These are phyloP conservation scores for Xylocopa sonorina DNA, from an alignment of 1,140 invertebrate species.

Conservation along the genomic window DNA sequence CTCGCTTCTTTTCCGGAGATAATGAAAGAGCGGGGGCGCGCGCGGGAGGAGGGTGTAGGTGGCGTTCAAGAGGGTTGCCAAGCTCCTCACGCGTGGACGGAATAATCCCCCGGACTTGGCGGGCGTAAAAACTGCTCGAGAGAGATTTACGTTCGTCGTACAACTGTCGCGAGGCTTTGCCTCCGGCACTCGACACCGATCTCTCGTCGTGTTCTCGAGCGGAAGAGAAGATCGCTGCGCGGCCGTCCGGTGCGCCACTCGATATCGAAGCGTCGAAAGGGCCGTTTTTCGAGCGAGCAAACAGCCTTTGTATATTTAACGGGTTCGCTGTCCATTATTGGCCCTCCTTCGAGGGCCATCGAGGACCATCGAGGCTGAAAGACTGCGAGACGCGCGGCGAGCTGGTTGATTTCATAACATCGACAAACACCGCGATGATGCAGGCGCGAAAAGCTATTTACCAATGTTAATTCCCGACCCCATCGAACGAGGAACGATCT, in stretches of 20 bases:
- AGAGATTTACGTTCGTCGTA: constrained; percentile 56
- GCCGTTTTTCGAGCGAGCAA: constrained; percentile 34
- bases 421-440: constrained; percentile 40
- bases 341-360: constrained; percentile 40
- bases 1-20: constrained; percentile 52
- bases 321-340: constrained; percentile 41
- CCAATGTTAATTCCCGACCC: constrained; percentile 48
- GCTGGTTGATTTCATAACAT: constrained; percentile 43
- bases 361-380: constrained; percentile 23
- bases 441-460: constrained; percentile 35
- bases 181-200: constrained; percentile 38
- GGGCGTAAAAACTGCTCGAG: constrained; percentile 58
- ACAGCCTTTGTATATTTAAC: constrained; percentile 54
- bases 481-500: constrained; percentile 29
- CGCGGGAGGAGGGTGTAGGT: constrained; percentile 6
- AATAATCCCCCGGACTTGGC: constrained; percentile 56
- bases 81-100: constrained; percentile 63
- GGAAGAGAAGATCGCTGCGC: not conserved
- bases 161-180: constrained; percentile 61
- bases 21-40: constrained; percentile 61
- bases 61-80: constrained; percentile 35
- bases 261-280: constrained; percentile 41
- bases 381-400: not conserved
- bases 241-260: not conserved
- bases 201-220: constrained; percentile 3